Conservation (phyloP, 1,140 invertebrate species). For the Aphelenchoides besseyi region DNA sequence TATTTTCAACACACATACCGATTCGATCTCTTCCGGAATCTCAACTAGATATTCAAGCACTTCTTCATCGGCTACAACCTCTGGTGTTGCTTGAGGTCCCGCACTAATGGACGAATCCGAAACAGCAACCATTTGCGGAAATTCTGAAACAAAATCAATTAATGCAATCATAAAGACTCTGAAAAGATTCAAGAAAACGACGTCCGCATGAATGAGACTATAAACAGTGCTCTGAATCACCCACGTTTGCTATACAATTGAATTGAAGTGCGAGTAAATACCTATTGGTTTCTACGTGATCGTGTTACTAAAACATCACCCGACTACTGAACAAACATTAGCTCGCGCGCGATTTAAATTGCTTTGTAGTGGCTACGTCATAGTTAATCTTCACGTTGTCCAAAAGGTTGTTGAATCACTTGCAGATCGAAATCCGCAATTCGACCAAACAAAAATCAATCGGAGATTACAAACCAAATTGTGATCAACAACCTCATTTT, state of each 20-base stretch:
- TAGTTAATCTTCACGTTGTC: no score
- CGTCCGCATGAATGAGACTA: no score
- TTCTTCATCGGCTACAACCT: slow-evolving; percentile 6
- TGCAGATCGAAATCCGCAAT: no score
- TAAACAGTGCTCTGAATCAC: no score
- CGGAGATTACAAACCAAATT: not conserved
- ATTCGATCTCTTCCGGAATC: not conserved
- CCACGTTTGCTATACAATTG: not conserved
- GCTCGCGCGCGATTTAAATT: not conserved
- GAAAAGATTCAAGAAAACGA: no score
- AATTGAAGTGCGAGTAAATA: not conserved
- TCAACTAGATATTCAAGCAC: slow-evolving; percentile 15
- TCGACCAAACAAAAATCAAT: no score
- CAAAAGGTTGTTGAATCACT: no score
- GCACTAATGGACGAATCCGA: not conserved
- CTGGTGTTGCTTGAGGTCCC: not conserved
- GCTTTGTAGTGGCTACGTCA: no score
- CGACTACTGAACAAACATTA: not conserved
- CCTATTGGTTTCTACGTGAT: not conserved
- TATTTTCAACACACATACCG: not conserved
- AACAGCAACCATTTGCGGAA: not conserved
- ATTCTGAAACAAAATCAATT: not conserved
- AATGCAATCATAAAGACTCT: no score
- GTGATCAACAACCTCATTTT: not conserved
- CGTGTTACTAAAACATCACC: not conserved